phyloP scores from a whole-genome alignment of 2,797 vertebrate genomes.

The Carcharodon carcharias region DNA sequence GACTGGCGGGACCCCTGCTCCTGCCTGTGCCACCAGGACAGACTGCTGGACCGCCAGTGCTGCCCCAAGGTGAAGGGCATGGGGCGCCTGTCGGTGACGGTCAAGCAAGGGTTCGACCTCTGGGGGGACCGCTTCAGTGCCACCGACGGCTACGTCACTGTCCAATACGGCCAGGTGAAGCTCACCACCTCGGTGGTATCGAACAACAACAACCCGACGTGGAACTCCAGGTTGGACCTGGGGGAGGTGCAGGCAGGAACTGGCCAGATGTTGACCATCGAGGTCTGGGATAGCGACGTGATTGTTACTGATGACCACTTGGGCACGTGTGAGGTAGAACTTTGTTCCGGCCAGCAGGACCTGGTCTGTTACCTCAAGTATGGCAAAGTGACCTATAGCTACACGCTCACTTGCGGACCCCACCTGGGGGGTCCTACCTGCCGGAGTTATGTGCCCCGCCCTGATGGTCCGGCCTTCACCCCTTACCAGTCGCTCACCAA shows the following conservation, averaged over 20 bases:
- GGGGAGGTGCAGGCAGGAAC: conserved; percentile 48
- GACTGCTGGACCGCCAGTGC: conserved; percentile 62
- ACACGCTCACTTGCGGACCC: conserved; percentile 56
- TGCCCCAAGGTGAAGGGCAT: conserved; percentile 65
- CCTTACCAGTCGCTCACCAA: neutral
- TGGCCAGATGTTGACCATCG: conserved; percentile 57
- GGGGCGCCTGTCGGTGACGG: conserved; percentile 58
- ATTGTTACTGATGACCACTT: conserved; percentile 68
- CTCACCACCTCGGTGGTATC: conserved; percentile 56
- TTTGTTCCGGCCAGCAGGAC: conserved; percentile 30
- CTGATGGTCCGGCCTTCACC: conserved; percentile 45
- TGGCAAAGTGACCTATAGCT: conserved; percentile 57
- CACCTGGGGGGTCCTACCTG: conserved; percentile 60
- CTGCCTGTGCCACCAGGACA: conserved; percentile 50
- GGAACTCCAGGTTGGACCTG: conserved; percentile 58
- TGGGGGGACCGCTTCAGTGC: conserved; percentile 59
- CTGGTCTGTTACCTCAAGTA: conserved; percentile 57
- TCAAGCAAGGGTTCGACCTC: conserved; percentile 55
- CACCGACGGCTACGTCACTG: conserved; percentile 70
- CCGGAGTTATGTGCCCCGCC: conserved; percentile 55
- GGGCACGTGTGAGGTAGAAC: conserved; percentile 54
- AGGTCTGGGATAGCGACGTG: conserved; percentile 75
- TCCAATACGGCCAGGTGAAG: conserved; percentile 60
- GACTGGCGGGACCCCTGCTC: neutral
- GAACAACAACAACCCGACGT: conserved; percentile 64